Percentiles rank a stretch among this genome's conserved stretches.
These are phyloP conservation scores for Isotomurus palustris DNA, from an alignment of 2,888 invertebrate species.

Conservation along the genomic window DNA sequence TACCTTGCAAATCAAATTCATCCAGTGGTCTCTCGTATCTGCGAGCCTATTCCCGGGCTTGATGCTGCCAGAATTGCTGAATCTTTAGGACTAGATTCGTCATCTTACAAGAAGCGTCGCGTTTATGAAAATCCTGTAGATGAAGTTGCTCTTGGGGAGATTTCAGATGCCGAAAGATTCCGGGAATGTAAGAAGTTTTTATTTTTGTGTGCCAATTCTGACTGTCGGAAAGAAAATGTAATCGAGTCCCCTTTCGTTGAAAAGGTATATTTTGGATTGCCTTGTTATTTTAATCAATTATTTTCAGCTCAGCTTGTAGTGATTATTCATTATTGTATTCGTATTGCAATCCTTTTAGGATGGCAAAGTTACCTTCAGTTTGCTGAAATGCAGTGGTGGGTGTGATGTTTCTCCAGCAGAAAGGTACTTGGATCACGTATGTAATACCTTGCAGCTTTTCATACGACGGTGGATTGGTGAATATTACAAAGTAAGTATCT, in stretches of 20 bases:
- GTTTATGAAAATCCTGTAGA: constrained; percentile 49
- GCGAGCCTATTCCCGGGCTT: constrained; percentile 91
- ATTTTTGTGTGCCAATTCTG: constrained; percentile 48
- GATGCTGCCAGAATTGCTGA: constrained; percentile 86
- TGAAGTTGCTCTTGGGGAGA: constrained; percentile 39
- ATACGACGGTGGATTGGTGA: constrained; percentile 64
- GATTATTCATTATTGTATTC: not conserved
- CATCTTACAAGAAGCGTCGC: constrained; percentile 50
- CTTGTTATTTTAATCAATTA: constrained; percentile 5
- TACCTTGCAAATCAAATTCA: constrained; percentile 93
- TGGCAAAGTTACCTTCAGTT: constrained; percentile 46
- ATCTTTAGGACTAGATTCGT: constrained; percentile 61
- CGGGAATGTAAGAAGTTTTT: constrained; percentile 55
- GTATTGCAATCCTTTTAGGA: constrained; percentile 45
- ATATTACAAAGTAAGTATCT: constrained; percentile 62
- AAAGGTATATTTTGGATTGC: constrained; percentile 1
- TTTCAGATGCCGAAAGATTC: constrained; percentile 55
- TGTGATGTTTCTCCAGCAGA: constrained; percentile 59
- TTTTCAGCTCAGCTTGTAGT: not conserved
- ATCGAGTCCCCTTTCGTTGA: constrained; percentile 29
- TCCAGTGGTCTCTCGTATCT: constrained; percentile 90
- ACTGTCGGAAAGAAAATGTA: constrained; percentile 23
- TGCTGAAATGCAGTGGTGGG: constrained; percentile 75
- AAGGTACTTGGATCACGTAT: constrained; percentile 64
- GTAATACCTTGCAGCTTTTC: constrained; percentile 66